A percentile compares a stretch with the other conserved stretches of the same genome.
phyloP scores from a whole-genome alignment of 1,140 invertebrate species.

The Bathynomus jamesi region DNA sequence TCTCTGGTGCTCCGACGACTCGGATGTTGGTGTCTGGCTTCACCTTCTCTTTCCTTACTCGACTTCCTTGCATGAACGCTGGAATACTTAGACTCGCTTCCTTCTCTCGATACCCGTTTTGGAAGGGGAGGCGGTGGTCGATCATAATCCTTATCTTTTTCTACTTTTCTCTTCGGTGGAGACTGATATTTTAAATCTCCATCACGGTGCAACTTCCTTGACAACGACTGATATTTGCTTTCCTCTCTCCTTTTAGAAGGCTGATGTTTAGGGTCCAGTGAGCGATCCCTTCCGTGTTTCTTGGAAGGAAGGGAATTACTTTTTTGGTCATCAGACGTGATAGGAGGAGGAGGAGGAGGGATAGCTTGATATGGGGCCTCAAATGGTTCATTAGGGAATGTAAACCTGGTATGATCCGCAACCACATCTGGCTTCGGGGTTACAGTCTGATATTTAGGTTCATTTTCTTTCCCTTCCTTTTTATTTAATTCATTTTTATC shows the following conservation, averaged over 20 bases:
- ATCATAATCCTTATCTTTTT: not conserved
- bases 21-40: not conserved
- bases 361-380: not conserved
- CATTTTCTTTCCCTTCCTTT: slow-evolving; percentile 15
- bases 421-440: not conserved
- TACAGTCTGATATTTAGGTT: slow-evolving; percentile 6
- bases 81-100: not conserved
- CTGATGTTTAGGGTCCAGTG: slow-evolving; percentile 2
- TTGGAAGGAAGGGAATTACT: not conserved
- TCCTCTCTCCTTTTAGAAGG: slow-evolving; percentile 25
- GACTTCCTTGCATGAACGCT: not conserved
- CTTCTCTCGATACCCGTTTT: not conserved
- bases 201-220: slow-evolving; percentile 18
- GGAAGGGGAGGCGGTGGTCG: not conserved
- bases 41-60: slow-evolving; percentile 7
- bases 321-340: not conserved
- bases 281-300: not conserved
- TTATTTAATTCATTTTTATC: not conserved
- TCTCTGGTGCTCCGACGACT: not conserved
- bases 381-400: not conserved
- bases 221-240: slow-evolving; percentile 12
- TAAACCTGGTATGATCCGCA: not conserved
- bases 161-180: slow-evolving; percentile 14
- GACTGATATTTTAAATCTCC: slow-evolving; percentile 25
- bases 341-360: not conserved